phyloP scores from a whole-genome alignment of 2,113 vertebrate genomes.

The Siphamia tubifer region DNA sequence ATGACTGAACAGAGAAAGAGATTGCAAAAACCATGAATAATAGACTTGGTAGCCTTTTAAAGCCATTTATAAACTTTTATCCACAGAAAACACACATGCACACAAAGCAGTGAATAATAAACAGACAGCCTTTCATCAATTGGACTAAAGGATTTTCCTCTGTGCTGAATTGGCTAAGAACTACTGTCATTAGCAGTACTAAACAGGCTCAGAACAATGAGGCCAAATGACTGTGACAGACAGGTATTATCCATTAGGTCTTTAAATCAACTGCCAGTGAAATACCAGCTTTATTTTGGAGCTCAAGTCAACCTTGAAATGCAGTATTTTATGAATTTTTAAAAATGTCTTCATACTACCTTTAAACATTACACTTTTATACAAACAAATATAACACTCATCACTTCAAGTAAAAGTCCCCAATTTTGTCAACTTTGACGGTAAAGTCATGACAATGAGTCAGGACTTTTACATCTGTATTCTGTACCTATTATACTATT shows the following conservation, averaged over 20 bases:
- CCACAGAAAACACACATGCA: slow-evolving; percentile 7
- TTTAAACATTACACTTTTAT: too few species aligned
- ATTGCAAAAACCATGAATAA: slow-evolving; percentile 56
- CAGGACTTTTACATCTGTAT: too few species aligned
- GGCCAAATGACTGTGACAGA: slow-evolving; percentile 19
- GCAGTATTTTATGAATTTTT: too few species aligned
- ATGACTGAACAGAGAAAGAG: background rate
- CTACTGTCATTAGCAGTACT: slow-evolving; percentile 13
- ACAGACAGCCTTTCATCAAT: slow-evolving; percentile 33
- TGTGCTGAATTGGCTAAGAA: background rate
- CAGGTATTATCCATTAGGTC: background rate
- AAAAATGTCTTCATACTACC: too few species aligned
- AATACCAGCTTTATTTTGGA: background rate
- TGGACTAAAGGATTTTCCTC: slow-evolving; percentile 33
- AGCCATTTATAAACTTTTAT: slow-evolving; percentile 36
- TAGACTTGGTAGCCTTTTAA: slow-evolving; percentile 47
- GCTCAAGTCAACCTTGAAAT: background rate
- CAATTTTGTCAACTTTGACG: too few species aligned
- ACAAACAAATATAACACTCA: too few species aligned
- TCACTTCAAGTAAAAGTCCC: too few species aligned
- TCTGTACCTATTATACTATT: too few species aligned
- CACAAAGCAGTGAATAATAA: slow-evolving; percentile 30
- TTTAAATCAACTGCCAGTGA: background rate
- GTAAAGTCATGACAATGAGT: too few species aligned
- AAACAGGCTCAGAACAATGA: slow-evolving; percentile 36